These are phyloP conservation scores for Drosophila greeni DNA, from an alignment of 2,888 invertebrate genomes.

Conservation along the genomic window DNA sequence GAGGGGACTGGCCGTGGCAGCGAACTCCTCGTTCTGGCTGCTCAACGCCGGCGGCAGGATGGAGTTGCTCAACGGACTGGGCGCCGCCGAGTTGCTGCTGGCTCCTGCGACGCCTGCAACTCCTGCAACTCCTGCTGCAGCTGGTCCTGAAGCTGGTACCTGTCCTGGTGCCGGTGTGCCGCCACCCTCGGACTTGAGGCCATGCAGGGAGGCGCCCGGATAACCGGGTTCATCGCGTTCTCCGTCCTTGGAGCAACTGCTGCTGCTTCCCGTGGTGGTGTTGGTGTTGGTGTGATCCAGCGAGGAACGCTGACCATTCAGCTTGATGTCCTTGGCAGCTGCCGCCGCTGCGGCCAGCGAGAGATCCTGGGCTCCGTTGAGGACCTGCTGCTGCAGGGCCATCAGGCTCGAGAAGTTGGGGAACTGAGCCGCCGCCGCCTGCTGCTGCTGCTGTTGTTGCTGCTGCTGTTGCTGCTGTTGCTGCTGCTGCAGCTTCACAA, in stretches of 20 bases:
- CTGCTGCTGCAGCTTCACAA: slow-evolving; percentile 89
- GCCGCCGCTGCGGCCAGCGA: slow-evolving; percentile 87
- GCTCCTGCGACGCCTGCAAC: background rate
- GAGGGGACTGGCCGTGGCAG: slow-evolving; percentile 93
- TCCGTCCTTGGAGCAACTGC: slow-evolving; percentile 67
- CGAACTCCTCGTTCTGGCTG: slow-evolving; percentile 89
- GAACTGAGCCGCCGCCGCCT: slow-evolving; percentile 70
- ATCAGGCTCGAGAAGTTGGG: slow-evolving; percentile 83
- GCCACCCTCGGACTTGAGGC: slow-evolving; percentile 91
- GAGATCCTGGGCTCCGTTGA: slow-evolving; percentile 89
- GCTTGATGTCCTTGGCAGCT: slow-evolving; percentile 67
- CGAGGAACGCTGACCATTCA: slow-evolving; percentile 79
- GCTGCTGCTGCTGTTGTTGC: slow-evolving; percentile 45
- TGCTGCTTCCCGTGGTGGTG: slow-evolving; percentile 45
- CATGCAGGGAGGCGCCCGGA: slow-evolving; percentile 44
- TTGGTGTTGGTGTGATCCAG: slow-evolving; percentile 56
- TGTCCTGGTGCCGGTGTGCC: slow-evolving; percentile 73
- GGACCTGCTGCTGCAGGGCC: slow-evolving; percentile 87
- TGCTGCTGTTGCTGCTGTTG: slow-evolving; percentile 63
- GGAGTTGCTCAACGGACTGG: slow-evolving; percentile 90
- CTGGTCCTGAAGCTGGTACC: background rate
- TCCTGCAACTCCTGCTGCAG: slow-evolving; percentile 40
- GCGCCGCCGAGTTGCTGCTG: slow-evolving; percentile 85
- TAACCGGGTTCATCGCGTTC: slow-evolving; percentile 49
- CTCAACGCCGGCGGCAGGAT: slow-evolving; percentile 89